phyloP scores from a whole-genome alignment of 2,113 vertebrate species.

The Oceanodroma tethys region DNA sequence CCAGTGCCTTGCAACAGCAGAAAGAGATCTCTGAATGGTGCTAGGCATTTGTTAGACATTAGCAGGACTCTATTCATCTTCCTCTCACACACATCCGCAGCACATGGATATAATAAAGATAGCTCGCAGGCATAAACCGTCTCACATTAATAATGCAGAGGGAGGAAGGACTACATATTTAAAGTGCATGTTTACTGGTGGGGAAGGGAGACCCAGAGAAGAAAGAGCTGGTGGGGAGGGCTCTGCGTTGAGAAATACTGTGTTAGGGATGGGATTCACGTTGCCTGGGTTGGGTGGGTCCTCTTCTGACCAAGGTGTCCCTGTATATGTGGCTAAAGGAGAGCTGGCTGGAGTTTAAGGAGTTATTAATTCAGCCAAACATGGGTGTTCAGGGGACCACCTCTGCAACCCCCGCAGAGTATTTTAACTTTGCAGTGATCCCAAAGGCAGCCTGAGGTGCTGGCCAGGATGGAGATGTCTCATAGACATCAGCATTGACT shows the following conservation, averaged over 20 bases:
- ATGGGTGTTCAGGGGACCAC: neutral
- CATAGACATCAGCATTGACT: neutral
- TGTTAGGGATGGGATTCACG: neutral
- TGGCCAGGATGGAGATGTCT: neutral
- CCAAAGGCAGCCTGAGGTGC: neutral
- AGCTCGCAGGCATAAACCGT: neutral
- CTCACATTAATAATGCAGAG: conserved; percentile 39
- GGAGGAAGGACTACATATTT: neutral
- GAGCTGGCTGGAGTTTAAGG: neutral
- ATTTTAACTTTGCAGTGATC: neutral
- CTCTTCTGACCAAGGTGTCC: neutral
- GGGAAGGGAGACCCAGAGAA: neutral
- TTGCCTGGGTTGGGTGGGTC: neutral
- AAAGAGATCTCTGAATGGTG: neutral
- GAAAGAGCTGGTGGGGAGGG: neutral
- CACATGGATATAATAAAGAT: conserved; percentile 58
- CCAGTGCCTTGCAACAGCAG: neutral
- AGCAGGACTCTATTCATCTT: conserved; percentile 28
- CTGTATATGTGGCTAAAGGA: neutral
- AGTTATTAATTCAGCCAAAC: neutral
- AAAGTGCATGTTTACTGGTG: neutral
- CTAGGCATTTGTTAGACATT: conserved; percentile 55
- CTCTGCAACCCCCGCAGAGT: neutral
- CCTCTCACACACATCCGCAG: neutral
- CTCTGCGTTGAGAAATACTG: neutral